Evolutionary conservation across 2,888 invertebrate genomes (phyloP), one percentile per base, ranked within the genome.

Genomic region (Theretra japonica): DNA sequence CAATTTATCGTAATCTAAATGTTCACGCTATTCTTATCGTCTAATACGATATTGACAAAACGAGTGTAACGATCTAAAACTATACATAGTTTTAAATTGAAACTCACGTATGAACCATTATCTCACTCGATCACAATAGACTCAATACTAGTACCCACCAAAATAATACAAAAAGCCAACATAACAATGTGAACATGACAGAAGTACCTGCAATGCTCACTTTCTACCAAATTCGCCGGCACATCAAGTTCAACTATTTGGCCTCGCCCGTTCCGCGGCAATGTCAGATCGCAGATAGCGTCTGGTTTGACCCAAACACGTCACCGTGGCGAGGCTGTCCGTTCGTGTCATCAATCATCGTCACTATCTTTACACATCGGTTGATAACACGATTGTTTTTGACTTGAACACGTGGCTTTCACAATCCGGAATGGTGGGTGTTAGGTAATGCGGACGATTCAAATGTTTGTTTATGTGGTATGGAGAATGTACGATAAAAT

Each of bases 251-350:
- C 76, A 76, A 60, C 41, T 69, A 69, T 77, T 72, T 76, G 75
- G 75, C 78, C 78, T 79, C 78, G 75, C 71, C 72, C 74, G 74
- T 77, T 76, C 75, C 76, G 77, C 75, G 76, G 79, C 77, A 79
- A 76, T 77, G 77, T 80, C 80, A 84, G 79, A 83, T 86, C 76
- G 75, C 77, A 77, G 84, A 85, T 83, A 75, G 83, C 83, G 83
- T 78, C 75, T 73, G 70, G 75, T 70, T 74, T 80, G 82, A 83
- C 83, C 81, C 78, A 48, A 41, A 65, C 65, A 65, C 65, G 65
- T 65, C 65, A 23, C 23, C 41, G 41, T 23, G 23, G 21, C 75
- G 75, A 77, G 77, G 73, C 76, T 77, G 76, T 77, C 75, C 80
- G 81, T 83, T 59, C 72, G 59, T 19, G 28, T 50, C 68, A 72